Evolutionary conservation across 2,113 vertebrate species (phyloP).

Genomic region (Seriola dumerili): DNA sequence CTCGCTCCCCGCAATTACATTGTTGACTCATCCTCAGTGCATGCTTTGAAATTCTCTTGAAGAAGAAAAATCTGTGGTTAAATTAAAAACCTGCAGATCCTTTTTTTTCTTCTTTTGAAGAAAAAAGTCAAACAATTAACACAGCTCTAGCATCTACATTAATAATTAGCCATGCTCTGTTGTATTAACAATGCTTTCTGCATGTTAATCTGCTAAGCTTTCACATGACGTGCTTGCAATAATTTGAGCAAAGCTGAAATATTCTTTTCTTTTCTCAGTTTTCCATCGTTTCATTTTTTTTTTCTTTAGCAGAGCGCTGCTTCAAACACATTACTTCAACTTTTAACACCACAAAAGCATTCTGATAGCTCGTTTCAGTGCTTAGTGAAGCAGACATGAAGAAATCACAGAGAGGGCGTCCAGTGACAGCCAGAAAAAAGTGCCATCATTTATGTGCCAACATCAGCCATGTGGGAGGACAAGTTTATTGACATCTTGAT

Average conservation of each 20-base stretch:
- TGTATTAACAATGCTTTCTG: slow-evolving; percentile 28
- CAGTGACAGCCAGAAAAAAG: slow-evolving; percentile 78
- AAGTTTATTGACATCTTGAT: slow-evolving; percentile 84
- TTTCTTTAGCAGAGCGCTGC: neutral
- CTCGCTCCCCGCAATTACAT: neutral
- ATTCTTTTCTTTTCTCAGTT: slow-evolving; percentile 2
- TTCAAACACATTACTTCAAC: slow-evolving; percentile 39
- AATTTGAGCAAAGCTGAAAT: slow-evolving; percentile 5
- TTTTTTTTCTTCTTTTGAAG: neutral
- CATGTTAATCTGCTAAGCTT: neutral
- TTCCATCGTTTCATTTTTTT: neutral
- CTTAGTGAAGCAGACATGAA: slow-evolving; percentile 68
- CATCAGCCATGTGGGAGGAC: slow-evolving; percentile 83
- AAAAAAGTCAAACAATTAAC: slow-evolving; percentile 10
- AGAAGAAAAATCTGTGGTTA: slow-evolving; percentile 8
- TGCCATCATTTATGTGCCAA: slow-evolving; percentile 83
- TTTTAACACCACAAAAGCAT: slow-evolving; percentile 55
- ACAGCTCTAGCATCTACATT: neutral
- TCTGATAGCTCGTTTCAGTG: slow-evolving; percentile 57
- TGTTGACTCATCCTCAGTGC: slow-evolving; percentile 2
- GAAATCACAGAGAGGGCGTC: slow-evolving; percentile 69
- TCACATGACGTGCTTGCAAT: neutral
- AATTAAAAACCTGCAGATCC: slow-evolving; percentile 5
- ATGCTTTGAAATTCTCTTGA: neutral
- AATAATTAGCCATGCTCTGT: slow-evolving; percentile 2